Base-by-base conservation (phyloP, 2,797 vertebrate species). In the Microchirus variegatus region DNA sequence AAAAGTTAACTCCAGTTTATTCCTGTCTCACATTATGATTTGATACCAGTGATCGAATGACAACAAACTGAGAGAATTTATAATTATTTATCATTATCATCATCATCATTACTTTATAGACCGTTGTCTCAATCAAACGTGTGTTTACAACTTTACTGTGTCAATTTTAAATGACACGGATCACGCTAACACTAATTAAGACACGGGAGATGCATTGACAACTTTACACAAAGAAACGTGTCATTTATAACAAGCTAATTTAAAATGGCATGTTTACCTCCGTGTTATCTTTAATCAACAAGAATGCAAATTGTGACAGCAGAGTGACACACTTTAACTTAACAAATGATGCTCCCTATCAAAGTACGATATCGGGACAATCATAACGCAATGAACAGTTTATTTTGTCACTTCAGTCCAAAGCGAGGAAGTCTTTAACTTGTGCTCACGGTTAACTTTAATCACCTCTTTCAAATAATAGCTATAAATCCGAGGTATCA, bases 381-480 rank as follows among this genome's bases (percentile, higher is more conserved):
- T 6, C 40, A 42, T 14, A 7, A 13, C 31, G 7, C 31, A 40
- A 10, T 13, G 38, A 13, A 4, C 10, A 2, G 15, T 36, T 54
- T 60, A 57, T 60, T 60, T 60, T 62, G 45, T 65, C 44, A 36
- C 57, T 41, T 61, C 26, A 36, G 9, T 52, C 18, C 26, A 14
- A 53, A 70, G 43, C 15, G 6, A 35, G n/a, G 42, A 38, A 1
- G 1, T 22, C 17, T 31, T 48, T 10, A 54, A 49, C 14, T 42
- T 15, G 6, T 46, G 46, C 54, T 19, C 12, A 11, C 40, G 58
- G 11, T 67, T 49, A 22, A 66, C 35, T 56, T 64, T 51, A 43
- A 67, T 70, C 43, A 67, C 18, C n/a, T 41, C 19, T 50, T 18
- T 54, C 10, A 58, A 55, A 48, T 43, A 59, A 54, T 46, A 12